These are phyloP conservation scores for Pseudocheirus occidentalis DNA, from an alignment of 2,797 vertebrate species.

Conservation along the genomic window DNA sequence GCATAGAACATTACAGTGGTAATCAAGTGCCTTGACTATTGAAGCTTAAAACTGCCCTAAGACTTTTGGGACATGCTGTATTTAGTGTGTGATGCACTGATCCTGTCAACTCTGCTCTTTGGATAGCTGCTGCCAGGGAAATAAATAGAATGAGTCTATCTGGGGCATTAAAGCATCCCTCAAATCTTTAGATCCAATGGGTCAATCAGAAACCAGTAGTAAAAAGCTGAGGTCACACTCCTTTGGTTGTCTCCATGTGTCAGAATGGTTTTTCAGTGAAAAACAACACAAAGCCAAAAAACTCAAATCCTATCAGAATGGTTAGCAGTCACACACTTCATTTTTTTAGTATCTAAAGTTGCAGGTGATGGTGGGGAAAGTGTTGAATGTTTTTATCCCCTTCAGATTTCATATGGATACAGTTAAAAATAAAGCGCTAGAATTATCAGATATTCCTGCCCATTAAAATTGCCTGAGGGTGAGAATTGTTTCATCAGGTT, in stretches of 20 bases:
- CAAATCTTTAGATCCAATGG: neutral
- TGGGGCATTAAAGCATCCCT: neutral
- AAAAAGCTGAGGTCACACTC: neutral
- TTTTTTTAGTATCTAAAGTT: neutral
- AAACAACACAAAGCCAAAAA: slow-evolving; percentile 25
- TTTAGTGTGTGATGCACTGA: neutral
- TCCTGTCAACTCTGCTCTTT: neutral
- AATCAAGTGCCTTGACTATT: neutral
- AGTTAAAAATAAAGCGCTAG: slow-evolving; percentile 29
- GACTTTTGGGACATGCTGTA: neutral
- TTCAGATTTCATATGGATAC: slow-evolving; percentile 9
- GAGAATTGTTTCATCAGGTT: neutral
- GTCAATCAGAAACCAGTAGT: neutral
- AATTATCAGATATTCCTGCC: neutral
- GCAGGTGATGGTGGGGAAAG: neutral
- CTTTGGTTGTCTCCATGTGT: neutral
- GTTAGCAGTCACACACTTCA: neutral
- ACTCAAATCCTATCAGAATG: neutral
- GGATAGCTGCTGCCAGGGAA: neutral
- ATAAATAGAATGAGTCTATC: neutral
- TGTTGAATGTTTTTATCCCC: neutral
- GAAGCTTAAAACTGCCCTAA: neutral
- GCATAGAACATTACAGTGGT: neutral
- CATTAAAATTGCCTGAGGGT: slow-evolving; percentile 9
- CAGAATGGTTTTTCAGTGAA: slow-evolving; percentile 29